Base-by-base conservation (phyloP, 2,113 vertebrate genomes). In the Prunella fulvescens region DNA sequence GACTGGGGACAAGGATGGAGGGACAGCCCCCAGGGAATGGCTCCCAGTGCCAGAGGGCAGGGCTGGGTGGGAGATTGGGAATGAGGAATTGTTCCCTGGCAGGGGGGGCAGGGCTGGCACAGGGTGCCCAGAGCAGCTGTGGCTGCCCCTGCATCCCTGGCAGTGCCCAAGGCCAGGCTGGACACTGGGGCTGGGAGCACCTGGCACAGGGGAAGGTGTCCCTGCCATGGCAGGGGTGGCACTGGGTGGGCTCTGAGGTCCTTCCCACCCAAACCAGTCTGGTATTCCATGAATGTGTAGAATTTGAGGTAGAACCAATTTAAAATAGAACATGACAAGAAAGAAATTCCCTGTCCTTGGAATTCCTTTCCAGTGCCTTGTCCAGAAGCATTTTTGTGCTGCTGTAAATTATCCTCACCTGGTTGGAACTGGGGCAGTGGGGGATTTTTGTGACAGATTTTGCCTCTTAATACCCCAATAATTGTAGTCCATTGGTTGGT, bases 171-270 rank as follows among this genome's bases (percentile, higher is more conserved):
- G 81, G 81, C 60, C 70, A 57, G 70, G 29, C 0, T 74, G 82
- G 67, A 18, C 62, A 56, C 0, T 26, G 58, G 81, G 39, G 65
- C 44, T 81, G 6, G 66, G 66, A 71, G 39, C 57, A 37, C 48
- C 69, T 54, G 69, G 60, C 11, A 11, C 47, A 37, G 44, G 33
- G 53, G 83, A 0, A 77, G 72, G 37, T 45, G 83, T 37, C 72
- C 45, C 72, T 77, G 72, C 44, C 71, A 15, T 7, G 62, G 54
- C 83, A 18, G 62, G 37, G 62, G 6, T 31, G 71, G 53, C 1
- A 4, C 3, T 15, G 62, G 64, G 0, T 23, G 54, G 12, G 12
- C 0, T 69, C 2, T 69, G 0, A 6, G 3, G 14, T 50, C 17
- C 6, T 64, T 0, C 48, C 20, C 35, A 3, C 10, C 14, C 35